A percentile compares a stretch with the other conserved stretches of the same genome.
These are phyloP conservation scores for Sepiola atlantica DNA, from an alignment of 2,888 invertebrate genomes.

Conservation along the genomic window DNA sequence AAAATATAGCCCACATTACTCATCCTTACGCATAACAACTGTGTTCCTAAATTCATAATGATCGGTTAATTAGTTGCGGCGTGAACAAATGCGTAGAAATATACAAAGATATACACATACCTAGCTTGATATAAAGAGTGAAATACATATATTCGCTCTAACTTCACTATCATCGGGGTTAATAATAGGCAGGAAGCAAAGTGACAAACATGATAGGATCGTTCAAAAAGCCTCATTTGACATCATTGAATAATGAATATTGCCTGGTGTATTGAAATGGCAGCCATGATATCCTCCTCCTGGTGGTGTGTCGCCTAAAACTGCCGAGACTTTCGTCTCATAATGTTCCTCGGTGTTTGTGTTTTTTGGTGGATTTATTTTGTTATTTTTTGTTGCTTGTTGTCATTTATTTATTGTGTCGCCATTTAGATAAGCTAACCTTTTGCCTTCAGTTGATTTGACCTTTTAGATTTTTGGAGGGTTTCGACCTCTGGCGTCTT, in stretches of 20 bases:
- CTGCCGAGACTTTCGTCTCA: neutral
- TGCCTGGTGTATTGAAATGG: neutral
- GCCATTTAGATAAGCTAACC: conserved; percentile 32
- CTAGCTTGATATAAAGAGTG: too few species aligned
- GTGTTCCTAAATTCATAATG: too few species aligned
- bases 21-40: too few species aligned
- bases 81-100: too few species aligned
- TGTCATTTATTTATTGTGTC: conserved; percentile 15
- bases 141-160: neutral
- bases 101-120: too few species aligned
- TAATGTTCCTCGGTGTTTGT: neutral
- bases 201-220: conserved; percentile 16
- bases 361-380: neutral
- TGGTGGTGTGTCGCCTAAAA: neutral
- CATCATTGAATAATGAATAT: conserved; percentile 14
- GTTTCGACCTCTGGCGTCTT: neutral
- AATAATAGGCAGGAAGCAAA: neutral
- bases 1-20: too few species aligned
- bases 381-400: neutral
- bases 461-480: neutral
- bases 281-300: neutral
- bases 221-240: conserved; percentile 18
- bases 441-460: conserved; percentile 15
- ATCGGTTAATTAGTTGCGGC: too few species aligned
- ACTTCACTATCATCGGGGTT: neutral